phyloP scores from a whole-genome alignment of 1,140 invertebrate genomes.

The Aphelenchoides fujianensis region DNA sequence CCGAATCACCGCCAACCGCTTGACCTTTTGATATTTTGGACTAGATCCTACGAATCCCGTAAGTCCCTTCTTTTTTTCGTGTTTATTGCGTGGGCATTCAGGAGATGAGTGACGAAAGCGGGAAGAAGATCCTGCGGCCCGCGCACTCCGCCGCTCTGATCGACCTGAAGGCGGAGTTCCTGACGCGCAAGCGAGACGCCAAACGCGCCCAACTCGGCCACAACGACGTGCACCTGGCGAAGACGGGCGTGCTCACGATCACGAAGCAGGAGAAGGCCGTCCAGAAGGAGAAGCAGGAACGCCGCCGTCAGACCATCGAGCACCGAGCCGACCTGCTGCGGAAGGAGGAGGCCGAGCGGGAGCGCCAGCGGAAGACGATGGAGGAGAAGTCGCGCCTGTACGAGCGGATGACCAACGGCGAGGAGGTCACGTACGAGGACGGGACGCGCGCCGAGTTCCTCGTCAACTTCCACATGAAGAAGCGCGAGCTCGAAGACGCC shows the following conservation, averaged over 20 bases:
- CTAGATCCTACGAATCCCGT: too few relatives aligned
- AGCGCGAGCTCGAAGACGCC: constrained; percentile 32
- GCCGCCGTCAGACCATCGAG: constrained; percentile 21
- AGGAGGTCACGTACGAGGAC: constrained; percentile 35
- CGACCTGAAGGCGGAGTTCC: constrained; percentile 15
- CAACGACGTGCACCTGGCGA: constrained; percentile 8
- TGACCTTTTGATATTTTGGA: too few relatives aligned
- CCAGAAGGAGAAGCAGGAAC: constrained; percentile 18
- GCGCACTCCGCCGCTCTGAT: background rate
- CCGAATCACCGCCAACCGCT: too few relatives aligned
- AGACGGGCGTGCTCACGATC: constrained; percentile 23
- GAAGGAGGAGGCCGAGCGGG: constrained; percentile 33
- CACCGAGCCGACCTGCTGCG: constrained; percentile 25
- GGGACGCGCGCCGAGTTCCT: constrained; percentile 26
- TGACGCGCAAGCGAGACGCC: constrained; percentile 12
- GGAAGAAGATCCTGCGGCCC: background rate
- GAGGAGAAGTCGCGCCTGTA: constrained; percentile 29
- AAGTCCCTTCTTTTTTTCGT: too few relatives aligned
- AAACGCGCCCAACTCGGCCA: constrained; percentile 1
- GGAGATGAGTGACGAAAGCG: background rate
- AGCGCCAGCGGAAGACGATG: constrained; percentile 32
- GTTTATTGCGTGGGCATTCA: background rate
- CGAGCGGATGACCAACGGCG: constrained; percentile 40
- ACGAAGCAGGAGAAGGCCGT: constrained; percentile 33
- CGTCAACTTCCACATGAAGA: constrained; percentile 30